These are phyloP conservation scores for Stichopus horrens DNA, from an alignment of 53 echinoderm and acorn worm genomes.

Conservation along the genomic window DNA sequence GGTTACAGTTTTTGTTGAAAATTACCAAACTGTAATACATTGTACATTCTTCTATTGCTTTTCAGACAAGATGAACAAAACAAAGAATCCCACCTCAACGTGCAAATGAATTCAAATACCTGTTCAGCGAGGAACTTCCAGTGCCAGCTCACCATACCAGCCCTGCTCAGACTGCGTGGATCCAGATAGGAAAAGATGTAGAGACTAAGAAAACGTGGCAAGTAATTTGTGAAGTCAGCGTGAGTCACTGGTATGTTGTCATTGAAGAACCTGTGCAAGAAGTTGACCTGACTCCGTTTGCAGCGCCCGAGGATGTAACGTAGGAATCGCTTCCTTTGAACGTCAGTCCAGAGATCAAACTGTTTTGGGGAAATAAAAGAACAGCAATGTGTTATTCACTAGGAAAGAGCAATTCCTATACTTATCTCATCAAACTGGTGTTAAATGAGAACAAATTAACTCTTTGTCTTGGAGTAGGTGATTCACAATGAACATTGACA, in stretches of 20 bases:
- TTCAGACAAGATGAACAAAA: too few relatives aligned
- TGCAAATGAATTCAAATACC: constrained; percentile 58
- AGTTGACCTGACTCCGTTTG: constrained; percentile 71
- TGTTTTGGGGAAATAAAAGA: not conserved
- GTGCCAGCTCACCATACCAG: constrained; percentile 91
- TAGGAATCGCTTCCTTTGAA: constrained; percentile 89
- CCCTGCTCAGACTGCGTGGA: constrained; percentile 89
- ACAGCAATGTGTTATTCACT: too few relatives aligned
- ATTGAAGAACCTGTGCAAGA: constrained; percentile 82
- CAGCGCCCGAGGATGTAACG: constrained; percentile 79
- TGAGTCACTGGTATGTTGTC: constrained; percentile 75
- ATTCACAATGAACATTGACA: too few relatives aligned
- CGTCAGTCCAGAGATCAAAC: constrained; percentile 98
- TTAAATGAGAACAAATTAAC: too few relatives aligned
- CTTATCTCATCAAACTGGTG: too few relatives aligned
- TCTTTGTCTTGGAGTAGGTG: too few relatives aligned
- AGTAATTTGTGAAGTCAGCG: constrained; percentile 76
- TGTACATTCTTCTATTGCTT: too few relatives aligned
- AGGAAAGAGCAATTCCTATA: too few relatives aligned
- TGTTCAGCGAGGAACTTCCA: constrained; percentile 95
- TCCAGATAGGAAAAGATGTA: constrained; percentile 94
- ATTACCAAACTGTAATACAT: too few relatives aligned
- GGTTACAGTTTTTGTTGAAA: too few relatives aligned
- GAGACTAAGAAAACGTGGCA: constrained; percentile 82
- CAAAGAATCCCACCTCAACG: too few relatives aligned